Conservation (phyloP, 2,113 vertebrate genomes). For the Daubentonia madagascariensis region DNA sequence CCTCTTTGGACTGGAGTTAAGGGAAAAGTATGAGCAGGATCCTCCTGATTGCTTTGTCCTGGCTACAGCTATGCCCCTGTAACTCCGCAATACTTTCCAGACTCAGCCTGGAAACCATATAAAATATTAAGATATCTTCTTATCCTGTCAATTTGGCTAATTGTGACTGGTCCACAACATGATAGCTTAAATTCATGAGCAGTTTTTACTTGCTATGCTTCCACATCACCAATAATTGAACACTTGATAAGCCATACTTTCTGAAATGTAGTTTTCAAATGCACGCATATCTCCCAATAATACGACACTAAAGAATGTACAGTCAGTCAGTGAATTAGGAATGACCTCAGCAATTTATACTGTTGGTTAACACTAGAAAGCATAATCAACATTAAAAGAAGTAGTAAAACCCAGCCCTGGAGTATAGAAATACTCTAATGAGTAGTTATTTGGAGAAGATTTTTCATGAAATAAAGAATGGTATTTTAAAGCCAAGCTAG, state of each 20-base stretch:
- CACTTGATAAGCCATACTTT: not conserved
- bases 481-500: conserved; percentile 33
- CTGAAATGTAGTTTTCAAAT: conserved; percentile 33
- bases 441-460: conserved; percentile 18
- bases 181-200: not conserved
- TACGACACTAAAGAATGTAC: not conserved
- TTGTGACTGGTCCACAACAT: not conserved
- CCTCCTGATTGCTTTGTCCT: not conserved
- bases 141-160: not conserved
- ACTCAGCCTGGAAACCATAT: not conserved
- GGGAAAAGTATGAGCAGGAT: not conserved
- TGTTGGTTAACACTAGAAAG: not conserved
- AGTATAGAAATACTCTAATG: not conserved
- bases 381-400: conserved; percentile 14
- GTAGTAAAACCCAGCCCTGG: not conserved
- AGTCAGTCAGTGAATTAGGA: not conserved
- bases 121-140: conserved; percentile 1
- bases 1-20: not conserved
- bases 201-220: not conserved
- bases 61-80: not conserved
- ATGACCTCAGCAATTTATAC: not conserved
- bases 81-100: not conserved
- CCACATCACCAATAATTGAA: not conserved
- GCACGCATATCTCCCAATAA: not conserved
- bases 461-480: not conserved